Evolutionary conservation across 2,888 invertebrate genomes (phyloP), one percentile per base, ranked within the genome.

Genomic region (Agrilus mali): DNA sequence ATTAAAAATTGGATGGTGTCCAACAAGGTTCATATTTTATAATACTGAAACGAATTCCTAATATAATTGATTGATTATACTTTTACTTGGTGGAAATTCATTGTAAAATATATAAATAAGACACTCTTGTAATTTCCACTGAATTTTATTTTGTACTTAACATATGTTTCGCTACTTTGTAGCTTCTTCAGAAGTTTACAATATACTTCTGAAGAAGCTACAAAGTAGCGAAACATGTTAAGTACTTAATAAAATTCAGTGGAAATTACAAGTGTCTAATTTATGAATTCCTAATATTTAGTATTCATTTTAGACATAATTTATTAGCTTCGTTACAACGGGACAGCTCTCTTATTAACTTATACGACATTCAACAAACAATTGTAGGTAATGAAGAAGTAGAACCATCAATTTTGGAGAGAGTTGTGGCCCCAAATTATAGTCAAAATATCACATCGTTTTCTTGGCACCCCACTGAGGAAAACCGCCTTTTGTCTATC

Each of bases 391-490:
- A 80, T 50, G 86, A 86, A 55, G 76, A 82, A 48, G 78, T 82
- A 14, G 87, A 87, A 57, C 81, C 86, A 1, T 78, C 82, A 32
- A 80, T 83, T 38, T 69, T 86, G 31, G 86, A 86, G 60, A 71
- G 86, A 54, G 75, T 77, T 45, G 73, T 80, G n/a, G 58, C 60
- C 31, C 70, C 73, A 40, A 68, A 65, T 38, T 64, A 64, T 14
- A 60, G 64, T 6, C 65, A 67, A 48, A 64, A 64, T 36, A 66
- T 90, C 12, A 77, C 82, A 8, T 82, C 88, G 47, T 86, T 89
- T 64, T 79, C 84, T 32, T 95, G 95, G 90, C 94, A 95, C 68
- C 84, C 86, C 2, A 71, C 71, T 4, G 81, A 88, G 57, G 84
- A 83, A 63, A 86, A 86, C 57, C 68, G 86, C 31, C 69, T 90